Conservation (phyloP, 2,797 vertebrate genomes). For the Notamacropus eugenii region DNA sequence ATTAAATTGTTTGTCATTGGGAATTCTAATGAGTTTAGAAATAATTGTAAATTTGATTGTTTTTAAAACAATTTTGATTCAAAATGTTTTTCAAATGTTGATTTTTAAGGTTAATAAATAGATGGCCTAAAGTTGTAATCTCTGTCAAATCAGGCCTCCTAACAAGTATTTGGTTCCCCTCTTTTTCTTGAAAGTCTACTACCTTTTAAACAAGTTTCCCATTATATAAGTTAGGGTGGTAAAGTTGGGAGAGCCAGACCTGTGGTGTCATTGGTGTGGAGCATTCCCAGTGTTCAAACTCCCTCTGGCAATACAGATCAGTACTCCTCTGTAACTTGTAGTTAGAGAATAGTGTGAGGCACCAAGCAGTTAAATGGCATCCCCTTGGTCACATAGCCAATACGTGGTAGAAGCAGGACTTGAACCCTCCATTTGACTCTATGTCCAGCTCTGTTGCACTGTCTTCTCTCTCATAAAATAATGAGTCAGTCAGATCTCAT, state of each 20-base stretch:
- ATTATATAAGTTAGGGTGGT: background rate
- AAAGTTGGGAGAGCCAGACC: background rate
- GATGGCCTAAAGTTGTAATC: background rate
- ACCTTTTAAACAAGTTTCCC: background rate
- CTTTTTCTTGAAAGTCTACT: background rate
- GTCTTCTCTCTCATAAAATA: background rate
- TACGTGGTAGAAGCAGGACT: background rate
- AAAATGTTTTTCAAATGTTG: background rate
- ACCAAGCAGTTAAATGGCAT: background rate
- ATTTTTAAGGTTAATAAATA: background rate
- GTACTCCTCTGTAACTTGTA: background rate
- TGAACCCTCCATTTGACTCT: background rate
- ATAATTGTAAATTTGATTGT: constrained; percentile 26
- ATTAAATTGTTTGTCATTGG: constrained; percentile 56
- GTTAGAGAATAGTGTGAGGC: background rate
- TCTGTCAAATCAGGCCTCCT: background rate
- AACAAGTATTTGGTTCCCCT: background rate
- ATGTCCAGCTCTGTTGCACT: background rate
- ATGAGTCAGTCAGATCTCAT: background rate
- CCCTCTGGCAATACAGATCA: background rate
- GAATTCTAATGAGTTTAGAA: constrained; percentile 49
- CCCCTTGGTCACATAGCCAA: background rate
- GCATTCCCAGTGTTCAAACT: background rate
- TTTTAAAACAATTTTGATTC: no score
- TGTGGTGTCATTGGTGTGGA: background rate